These are phyloP conservation scores for Thaumetopoea pityocampa DNA, from an alignment of 1,140 invertebrate species.

Conservation along the genomic window DNA sequence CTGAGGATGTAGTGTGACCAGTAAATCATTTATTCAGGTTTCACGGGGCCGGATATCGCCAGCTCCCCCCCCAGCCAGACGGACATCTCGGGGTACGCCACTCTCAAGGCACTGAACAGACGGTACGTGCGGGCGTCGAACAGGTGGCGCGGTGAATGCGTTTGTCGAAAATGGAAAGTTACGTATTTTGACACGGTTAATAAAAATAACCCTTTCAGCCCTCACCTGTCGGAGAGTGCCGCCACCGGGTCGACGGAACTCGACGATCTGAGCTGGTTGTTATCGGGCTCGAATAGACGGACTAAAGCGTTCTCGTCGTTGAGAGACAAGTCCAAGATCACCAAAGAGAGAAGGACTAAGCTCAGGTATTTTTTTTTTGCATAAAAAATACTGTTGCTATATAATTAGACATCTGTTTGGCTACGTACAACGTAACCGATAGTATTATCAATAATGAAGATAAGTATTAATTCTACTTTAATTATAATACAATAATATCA, in stretches of 20 bases:
- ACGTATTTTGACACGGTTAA: conserved; percentile 6
- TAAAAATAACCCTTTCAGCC: conserved; percentile 31
- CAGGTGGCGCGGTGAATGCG: neutral
- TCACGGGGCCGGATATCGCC: conserved; percentile 60
- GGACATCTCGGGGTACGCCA: conserved; percentile 89
- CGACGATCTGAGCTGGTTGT: conserved; percentile 58
- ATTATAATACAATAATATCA: too few relatives aligned
- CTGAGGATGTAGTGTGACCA: conserved; percentile 4
- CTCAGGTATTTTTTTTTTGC: conserved; percentile 44
- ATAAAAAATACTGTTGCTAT: too few relatives aligned
- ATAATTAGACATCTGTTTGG: too few relatives aligned
- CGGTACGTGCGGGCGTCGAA: conserved; percentile 2
- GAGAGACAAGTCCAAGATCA: conserved; percentile 48
- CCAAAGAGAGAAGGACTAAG: conserved; percentile 52
- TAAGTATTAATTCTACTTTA: too few relatives aligned
- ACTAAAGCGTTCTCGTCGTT: conserved; percentile 56
- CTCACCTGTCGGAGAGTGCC: conserved; percentile 60
- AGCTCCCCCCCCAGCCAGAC: conserved; percentile 80
- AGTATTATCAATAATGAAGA: too few relatives aligned
- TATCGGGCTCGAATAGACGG: conserved; percentile 42
- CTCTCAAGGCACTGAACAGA: conserved; percentile 82
- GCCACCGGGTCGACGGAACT: conserved; percentile 53
- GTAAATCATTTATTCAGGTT: conserved; percentile 57
- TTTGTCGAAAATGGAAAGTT: conserved; percentile 73
- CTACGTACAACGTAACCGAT: too few relatives aligned